Evolutionary conservation across 2,797 vertebrate species (phyloP), one percentile per base, ranked within the genome.

Genomic region (Tokudaia muenninki): DNA sequence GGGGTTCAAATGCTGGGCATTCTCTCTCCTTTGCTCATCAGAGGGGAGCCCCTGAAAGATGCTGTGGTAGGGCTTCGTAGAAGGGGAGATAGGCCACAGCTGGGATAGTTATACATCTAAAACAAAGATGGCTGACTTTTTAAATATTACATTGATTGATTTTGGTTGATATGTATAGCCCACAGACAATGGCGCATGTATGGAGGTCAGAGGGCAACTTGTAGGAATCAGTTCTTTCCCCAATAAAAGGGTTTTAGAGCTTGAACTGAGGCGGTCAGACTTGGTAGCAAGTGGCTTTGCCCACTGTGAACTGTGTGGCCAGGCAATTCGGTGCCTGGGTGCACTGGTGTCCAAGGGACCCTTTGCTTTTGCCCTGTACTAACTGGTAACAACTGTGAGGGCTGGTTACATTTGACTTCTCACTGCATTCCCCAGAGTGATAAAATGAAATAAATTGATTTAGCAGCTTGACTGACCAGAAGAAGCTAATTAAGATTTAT

Each of bases 391-490:
- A 21, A 14, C 17, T 24, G 14, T 70, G 31, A 88, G 0, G 22
- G 50, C 26, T 61, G 93, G 82, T 61, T 44, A 4, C 74, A 16
- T 61, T 87, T 55, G 94, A 94, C 79, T 55, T 86, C 10, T 91
- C 65, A 37, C 6, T 10, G 10, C 47, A 44, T 59, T 90, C 55
- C 19, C n/a, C 87, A 65, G 17, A 37, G 61, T 77, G 59, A 26
- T 55, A 96, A 92, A 41, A 77, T 87, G 74, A 87, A 95, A 82
- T 84, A 37, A 29, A n/a, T 52, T 74, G 72, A 92, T 92, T 94
- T 61, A 90, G 65, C 11, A 61, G 19, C 80, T 83, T 57, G 74
- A 47, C 63, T 87, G 78, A 52, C 47, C 75, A 50, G 52, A 57
- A 96, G 11, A 70, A 95, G 3, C 59, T 90, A 88, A 81, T 77